Conservation (phyloP, 2,113 vertebrate genomes). For the Phoenicopterus ruber region DNA sequence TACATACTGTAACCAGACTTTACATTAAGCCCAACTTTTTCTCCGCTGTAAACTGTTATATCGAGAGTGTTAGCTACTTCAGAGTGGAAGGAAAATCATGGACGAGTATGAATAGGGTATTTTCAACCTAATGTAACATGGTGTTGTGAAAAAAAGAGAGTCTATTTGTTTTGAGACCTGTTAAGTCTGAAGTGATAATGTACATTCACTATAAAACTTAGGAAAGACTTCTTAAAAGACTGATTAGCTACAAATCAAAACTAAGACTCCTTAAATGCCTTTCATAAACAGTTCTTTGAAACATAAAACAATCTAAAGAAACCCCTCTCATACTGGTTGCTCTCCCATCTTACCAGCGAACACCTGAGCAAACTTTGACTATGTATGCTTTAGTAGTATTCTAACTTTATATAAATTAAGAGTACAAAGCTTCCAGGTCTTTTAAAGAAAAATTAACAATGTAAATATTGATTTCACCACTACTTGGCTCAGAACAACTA, state of each 20-base stretch:
- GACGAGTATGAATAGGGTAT: fast-evolving
- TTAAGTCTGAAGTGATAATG: not conserved
- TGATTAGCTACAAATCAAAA: not conserved
- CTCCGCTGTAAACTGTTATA: not conserved
- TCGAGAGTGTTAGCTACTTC: not conserved
- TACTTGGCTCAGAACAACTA: not conserved
- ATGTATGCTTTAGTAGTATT: not conserved
- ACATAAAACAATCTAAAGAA: not conserved
- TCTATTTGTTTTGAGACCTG: not conserved
- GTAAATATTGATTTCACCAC: not conserved
- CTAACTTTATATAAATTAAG: not conserved
- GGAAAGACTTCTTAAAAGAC: not conserved
- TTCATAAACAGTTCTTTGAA: not conserved
- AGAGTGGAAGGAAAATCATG: not conserved
- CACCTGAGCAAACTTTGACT: not conserved
- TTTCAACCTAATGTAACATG: not conserved
- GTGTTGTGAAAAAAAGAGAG: not conserved
- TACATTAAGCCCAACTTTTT: not conserved
- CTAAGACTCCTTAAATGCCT: not conserved
- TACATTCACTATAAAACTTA: not conserved
- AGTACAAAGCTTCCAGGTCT: not conserved
- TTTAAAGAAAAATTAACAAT: not conserved
- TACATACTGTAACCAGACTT: not conserved
- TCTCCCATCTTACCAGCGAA: not conserved
- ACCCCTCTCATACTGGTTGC: not conserved